Percentiles rank a stretch among this genome's conserved stretches.
These are phyloP conservation scores for Drosophila parthenogenetica DNA, from an alignment of 2,888 invertebrate genomes.

Conservation along the genomic window DNA sequence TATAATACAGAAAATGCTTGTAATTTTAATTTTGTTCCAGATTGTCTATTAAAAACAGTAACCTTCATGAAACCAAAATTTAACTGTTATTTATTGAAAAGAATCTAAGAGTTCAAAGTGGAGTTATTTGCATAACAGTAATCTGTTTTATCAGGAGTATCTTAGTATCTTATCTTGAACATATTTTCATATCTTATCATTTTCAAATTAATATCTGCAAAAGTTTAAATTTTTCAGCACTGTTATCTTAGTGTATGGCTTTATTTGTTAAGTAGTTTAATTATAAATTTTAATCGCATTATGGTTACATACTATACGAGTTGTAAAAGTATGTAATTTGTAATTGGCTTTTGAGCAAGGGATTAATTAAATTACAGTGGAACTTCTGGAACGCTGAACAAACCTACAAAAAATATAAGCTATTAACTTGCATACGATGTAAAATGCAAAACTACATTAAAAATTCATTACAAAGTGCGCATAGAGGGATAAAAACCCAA, in stretches of 20 bases:
- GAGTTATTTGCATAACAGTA: not conserved
- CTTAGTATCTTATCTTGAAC: not conserved
- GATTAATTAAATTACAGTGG: slow-evolving; percentile 59
- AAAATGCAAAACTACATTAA: slow-evolving; percentile 64
- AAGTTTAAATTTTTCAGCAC: not conserved
- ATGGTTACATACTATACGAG: slow-evolving; percentile 36
- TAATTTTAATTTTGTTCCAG: not conserved
- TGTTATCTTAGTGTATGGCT: not conserved
- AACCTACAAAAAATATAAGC: slow-evolving; percentile 9
- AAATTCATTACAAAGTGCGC: slow-evolving; percentile 67
- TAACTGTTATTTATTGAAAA: not conserved
- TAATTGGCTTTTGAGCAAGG: slow-evolving; percentile 57
- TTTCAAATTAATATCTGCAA: not conserved
- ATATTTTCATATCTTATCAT: not conserved
- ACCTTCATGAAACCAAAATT: not conserved
- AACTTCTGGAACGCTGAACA: slow-evolving; percentile 1
- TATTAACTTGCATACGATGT: slow-evolving; percentile 20
- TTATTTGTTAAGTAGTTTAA: slow-evolving; percentile 64
- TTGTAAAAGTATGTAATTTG: slow-evolving; percentile 46
- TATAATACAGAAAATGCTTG: slow-evolving; percentile 3
- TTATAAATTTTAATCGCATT: slow-evolving; percentile 66
- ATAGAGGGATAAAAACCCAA: slow-evolving; percentile 27
- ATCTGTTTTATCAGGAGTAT: not conserved
- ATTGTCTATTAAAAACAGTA: not conserved
- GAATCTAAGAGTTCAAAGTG: too few relatives aligned